Evolutionary conservation across 2,113 vertebrate genomes (phyloP).

Genomic region (Oplegnathus fasciatus): DNA sequence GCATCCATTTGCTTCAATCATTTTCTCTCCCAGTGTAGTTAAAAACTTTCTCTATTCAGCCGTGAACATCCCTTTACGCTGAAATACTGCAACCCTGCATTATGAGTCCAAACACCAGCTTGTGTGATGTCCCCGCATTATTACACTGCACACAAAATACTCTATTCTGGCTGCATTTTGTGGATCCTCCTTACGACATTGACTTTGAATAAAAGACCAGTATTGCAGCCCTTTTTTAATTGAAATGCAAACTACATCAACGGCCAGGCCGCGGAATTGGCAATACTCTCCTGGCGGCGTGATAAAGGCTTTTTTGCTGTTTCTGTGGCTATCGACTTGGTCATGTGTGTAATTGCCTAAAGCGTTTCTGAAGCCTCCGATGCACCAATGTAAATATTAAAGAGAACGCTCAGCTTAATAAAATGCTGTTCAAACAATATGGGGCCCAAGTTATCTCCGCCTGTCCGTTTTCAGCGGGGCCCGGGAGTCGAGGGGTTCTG

Average conservation of each 20-base stretch:
- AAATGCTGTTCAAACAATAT: slow-evolving; percentile 87
- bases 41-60: slow-evolving; percentile 47
- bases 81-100: slow-evolving; percentile 39
- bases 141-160: slow-evolving; percentile 72
- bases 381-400: slow-evolving; percentile 88
- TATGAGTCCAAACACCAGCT: slow-evolving; percentile 58
- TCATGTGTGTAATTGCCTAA: slow-evolving; percentile 86
- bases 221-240: slow-evolving; percentile 82
- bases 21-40: background rate
- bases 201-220: slow-evolving; percentile 84
- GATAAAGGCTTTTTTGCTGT: slow-evolving; percentile 82
- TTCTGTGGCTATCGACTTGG: slow-evolving; percentile 84
- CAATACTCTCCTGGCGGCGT: slow-evolving; percentile 77
- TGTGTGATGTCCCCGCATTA: slow-evolving; percentile 63
- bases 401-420: slow-evolving; percentile 84
- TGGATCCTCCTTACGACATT: slow-evolving; percentile 75
- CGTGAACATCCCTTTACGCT: slow-evolving; percentile 25
- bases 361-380: slow-evolving; percentile 81
- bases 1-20: background rate
- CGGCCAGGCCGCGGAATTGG: slow-evolving; percentile 75
- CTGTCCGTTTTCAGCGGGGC: slow-evolving; percentile 69
- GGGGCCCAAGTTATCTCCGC: slow-evolving; percentile 77
- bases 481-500: slow-evolving; percentile 48
- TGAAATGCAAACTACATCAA: slow-evolving; percentile 88
- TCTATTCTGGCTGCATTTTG: slow-evolving; percentile 68